These are phyloP conservation scores for Melikaiella ostensackeni DNA, from an alignment of 2,888 invertebrate species.

Conservation along the genomic window DNA sequence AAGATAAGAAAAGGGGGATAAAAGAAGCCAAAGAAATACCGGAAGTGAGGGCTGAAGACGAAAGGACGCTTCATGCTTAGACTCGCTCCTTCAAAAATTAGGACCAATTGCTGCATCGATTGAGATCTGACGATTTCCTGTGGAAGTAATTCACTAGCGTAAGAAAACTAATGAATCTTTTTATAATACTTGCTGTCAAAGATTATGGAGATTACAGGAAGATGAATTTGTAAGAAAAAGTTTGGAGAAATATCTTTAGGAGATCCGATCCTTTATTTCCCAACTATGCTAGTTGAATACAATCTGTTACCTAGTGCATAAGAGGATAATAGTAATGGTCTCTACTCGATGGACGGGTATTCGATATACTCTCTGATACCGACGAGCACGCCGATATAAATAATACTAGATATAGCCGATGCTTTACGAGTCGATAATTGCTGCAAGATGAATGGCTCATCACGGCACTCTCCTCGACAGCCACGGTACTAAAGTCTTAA, in stretches of 20 bases:
- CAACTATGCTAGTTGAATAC: background rate
- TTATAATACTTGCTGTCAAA: background rate
- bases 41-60: constrained; percentile 63
- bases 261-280: background rate
- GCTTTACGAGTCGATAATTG: constrained; percentile 65
- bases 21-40: constrained; percentile 55
- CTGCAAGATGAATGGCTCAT: constrained; percentile 55
- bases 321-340: constrained; percentile 20
- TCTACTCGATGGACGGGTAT: constrained; percentile 18
- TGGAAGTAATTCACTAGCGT: too few relatives aligned
- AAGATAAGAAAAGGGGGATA: constrained; percentile 57
- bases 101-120: constrained; percentile 5
- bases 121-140: too few relatives aligned
- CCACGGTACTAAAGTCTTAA: constrained; percentile 42
- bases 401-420: constrained; percentile 58
- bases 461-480: constrained; percentile 40
- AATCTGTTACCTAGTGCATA: constrained; percentile 5
- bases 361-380: constrained; percentile 22
- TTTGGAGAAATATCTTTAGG: background rate
- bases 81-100: constrained; percentile 64
- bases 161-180: background rate
- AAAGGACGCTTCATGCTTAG: constrained; percentile 67
- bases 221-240: background rate
- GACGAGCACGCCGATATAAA: constrained; percentile 46
- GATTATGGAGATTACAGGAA: background rate